phyloP scores from a whole-genome alignment of 2,888 invertebrate genomes.

The Pristionchus arcanus region DNA sequence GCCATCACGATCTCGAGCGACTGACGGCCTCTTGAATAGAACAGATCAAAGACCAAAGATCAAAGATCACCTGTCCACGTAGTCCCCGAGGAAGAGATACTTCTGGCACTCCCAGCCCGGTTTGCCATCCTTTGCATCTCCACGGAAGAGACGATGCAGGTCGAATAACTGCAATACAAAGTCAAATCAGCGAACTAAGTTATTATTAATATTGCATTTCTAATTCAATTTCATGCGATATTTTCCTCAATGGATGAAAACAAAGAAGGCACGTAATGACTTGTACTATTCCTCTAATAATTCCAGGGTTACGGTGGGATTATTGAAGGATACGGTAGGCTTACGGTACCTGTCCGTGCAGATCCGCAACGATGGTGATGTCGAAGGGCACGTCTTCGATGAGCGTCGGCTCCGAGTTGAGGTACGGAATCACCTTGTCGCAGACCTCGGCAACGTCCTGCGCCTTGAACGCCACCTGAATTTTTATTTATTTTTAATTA shows the following conservation, averaged over 20 bases:
- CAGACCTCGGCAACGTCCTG: background rate
- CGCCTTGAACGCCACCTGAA: background rate
- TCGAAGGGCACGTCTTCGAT: background rate
- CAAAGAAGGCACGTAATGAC: too few species aligned
- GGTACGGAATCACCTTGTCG: background rate
- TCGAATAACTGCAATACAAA: background rate
- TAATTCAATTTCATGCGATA: too few species aligned
- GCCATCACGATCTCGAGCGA: slow-evolving; percentile 35
- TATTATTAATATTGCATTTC: too few species aligned
- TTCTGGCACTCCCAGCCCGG: background rate
- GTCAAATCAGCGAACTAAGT: too few species aligned
- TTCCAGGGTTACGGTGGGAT: too few species aligned
- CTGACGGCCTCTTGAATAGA: background rate
- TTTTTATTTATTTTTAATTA: background rate
- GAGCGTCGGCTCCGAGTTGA: background rate
- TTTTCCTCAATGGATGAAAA: too few species aligned
- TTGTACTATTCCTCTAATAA: too few species aligned
- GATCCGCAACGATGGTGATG: background rate
- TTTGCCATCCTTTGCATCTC: background rate
- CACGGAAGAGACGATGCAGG: background rate
- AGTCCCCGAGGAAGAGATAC: background rate
- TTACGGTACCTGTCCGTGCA: slow-evolving; percentile 15
- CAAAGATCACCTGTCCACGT: background rate
- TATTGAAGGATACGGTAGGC: too few species aligned
- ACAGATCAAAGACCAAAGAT: background rate